A percentile compares a stretch with the other conserved stretches of the same genome.
phyloP scores from a whole-genome alignment of 2,888 invertebrate genomes.

The Geotrupes spiniger region DNA sequence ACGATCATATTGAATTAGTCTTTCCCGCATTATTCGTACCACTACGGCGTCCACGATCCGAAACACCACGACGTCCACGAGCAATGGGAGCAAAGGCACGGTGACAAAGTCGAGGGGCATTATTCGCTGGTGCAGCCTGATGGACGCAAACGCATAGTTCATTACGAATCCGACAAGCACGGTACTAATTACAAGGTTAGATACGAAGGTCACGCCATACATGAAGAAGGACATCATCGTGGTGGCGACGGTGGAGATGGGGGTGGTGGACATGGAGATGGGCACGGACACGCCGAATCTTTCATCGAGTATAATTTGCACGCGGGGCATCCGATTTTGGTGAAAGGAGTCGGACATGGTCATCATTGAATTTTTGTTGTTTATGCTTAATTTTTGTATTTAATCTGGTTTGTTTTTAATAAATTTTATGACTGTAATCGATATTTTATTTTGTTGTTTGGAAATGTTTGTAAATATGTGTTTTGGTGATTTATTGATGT shows the following conservation, averaged over 20 bases:
- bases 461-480: too few species aligned
- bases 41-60: slow-evolving; percentile 43
- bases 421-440: too few species aligned
- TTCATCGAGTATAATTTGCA: too few species aligned
- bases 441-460: too few species aligned
- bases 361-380: too few species aligned
- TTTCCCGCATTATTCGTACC: slow-evolving; percentile 43
- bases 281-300: slow-evolving; percentile 4
- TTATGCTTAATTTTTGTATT: too few species aligned
- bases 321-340: too few species aligned
- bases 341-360: too few species aligned
- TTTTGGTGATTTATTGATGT: too few species aligned
- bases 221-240: slow-evolving; percentile 23
- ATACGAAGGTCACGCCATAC: slow-evolving; percentile 34
- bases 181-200: slow-evolving; percentile 43
- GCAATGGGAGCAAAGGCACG: slow-evolving; percentile 43
- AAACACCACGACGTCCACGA: slow-evolving; percentile 45
- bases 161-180: slow-evolving; percentile 45
- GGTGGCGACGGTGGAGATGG: not conserved
- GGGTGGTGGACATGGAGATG: not conserved
- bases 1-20: too few species aligned
- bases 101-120: slow-evolving; percentile 40
- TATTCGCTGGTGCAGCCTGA: slow-evolving; percentile 45
- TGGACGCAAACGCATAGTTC: slow-evolving; percentile 44
- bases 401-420: too few species aligned